phyloP scores from a whole-genome alignment of 2,113 vertebrate genomes.

The Ranitomeya variabilis region DNA sequence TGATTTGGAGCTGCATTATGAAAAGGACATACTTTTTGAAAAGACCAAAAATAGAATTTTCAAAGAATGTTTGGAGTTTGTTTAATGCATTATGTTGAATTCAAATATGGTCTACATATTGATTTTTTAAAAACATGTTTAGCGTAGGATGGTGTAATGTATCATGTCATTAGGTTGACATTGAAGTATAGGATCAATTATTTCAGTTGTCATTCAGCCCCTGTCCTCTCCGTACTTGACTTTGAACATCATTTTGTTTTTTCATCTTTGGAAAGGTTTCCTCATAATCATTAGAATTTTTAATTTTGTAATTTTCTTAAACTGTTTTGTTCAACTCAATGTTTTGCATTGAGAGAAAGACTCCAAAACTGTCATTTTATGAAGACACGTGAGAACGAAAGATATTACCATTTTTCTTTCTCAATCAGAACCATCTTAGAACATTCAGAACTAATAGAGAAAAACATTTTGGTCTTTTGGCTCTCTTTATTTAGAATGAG shows the following conservation, averaged over 20 bases:
- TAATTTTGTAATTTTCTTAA: constrained; percentile 39
- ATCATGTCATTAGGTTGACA: constrained; percentile 19
- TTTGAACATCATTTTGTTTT: constrained; percentile 8
- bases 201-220: not conserved
- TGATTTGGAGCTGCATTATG: too few relatives aligned
- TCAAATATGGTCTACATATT: not conserved
- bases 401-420: not conserved
- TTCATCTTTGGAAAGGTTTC: constrained; percentile 14
- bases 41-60: not conserved
- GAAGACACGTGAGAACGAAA: not conserved
- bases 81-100: not conserved
- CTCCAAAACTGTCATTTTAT: not conserved
- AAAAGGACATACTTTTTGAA: not conserved
- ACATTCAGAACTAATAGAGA: not conserved
- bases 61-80: not conserved
- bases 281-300: not conserved
- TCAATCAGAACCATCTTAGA: not conserved
- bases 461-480: not conserved
- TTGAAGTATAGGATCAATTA: constrained; percentile 37
- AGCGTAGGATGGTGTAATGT: constrained; percentile 1
- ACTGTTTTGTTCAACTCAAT: constrained; percentile 25
- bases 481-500: not conserved
- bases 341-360: not conserved
- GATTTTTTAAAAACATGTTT: not conserved
- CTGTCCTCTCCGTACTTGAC: not conserved